phyloP scores from a whole-genome alignment of 2,888 invertebrate genomes.

The Phalera bucephala region DNA sequence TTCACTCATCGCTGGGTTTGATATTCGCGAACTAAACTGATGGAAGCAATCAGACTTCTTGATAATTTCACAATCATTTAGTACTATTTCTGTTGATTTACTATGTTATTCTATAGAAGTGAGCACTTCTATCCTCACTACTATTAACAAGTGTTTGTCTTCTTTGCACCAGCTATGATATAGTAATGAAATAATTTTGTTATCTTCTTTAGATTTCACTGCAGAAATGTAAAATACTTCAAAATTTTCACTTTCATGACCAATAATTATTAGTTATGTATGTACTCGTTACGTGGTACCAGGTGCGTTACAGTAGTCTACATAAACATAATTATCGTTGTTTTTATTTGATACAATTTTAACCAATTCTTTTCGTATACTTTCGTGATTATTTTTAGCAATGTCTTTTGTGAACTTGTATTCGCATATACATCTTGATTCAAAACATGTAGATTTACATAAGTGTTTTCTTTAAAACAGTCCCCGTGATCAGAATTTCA shows the following conservation, averaged over 20 bases:
- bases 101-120: too few relatives aligned
- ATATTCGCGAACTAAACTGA: slow-evolving; percentile 30
- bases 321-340: too few relatives aligned
- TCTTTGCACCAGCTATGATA: too few relatives aligned
- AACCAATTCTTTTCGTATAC: too few relatives aligned
- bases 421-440: slow-evolving; percentile 20
- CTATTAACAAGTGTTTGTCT: too few relatives aligned
- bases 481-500: neutral
- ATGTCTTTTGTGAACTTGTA: too few relatives aligned
- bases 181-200: too few relatives aligned
- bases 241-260: slow-evolving; percentile 43
- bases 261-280: slow-evolving; percentile 25
- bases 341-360: too few relatives aligned
- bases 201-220: too few relatives aligned
- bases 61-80: slow-evolving; percentile 38
- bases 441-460: slow-evolving; percentile 19
- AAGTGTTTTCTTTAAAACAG: slow-evolving; percentile 7
- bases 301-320: slow-evolving; percentile 9
- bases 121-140: too few relatives aligned
- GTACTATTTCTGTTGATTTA: slow-evolving; percentile 43
- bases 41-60: slow-evolving; percentile 26
- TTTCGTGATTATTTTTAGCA: too few relatives aligned
- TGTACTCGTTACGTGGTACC: slow-evolving; percentile 30
- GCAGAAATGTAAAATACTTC: slow-evolving; percentile 23
- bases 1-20: slow-evolving; percentile 30